Base-by-base conservation (phyloP, 2,888 invertebrate genomes). In the Lissonota sp. region DNA sequence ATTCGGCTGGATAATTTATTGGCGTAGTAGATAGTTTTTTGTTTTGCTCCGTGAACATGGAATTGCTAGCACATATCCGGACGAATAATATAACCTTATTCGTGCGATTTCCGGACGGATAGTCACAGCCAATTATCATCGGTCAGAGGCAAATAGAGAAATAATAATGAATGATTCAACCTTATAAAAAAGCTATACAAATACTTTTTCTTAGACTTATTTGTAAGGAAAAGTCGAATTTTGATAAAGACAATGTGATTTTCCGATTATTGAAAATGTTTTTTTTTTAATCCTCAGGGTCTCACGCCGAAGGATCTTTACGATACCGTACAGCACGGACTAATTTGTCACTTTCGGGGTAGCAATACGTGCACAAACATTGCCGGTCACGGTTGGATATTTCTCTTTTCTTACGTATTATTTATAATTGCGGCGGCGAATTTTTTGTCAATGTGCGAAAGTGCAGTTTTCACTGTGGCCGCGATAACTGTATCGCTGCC, bases 381-480 rank as follows among this genome's bases (percentile, higher is more conserved):
- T 4, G 89, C 89, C n/a, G 81, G 86, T 53, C 90, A 93, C 83
- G 93, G 93, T 37, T 94, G 94, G 94, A 88, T 93, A 10, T 94
- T 94, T 85, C 90, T 94, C 70, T 81, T 92, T 26, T 91, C 93
- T 10, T 94, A 94, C 86, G 88, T 93, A 8, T 84, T 91, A 3
- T 94, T 94, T 86, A 89, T 92, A 7, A 89, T 94, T 82, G 92
- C 93, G 57, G 93, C 93, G 7, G 87, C 94, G 53, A 93, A 94
- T 85, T 94, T 94, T 86, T 89, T 94, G 74, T 93, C 93, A 12
- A 89, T 94, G 84, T 93, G 93, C 77, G 94, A 94, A 86, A 94
- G 94, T 42, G 94, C 94, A 6, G 94, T 94, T 6, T 94, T 94
- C 87, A 94, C 94, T 8, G 92, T 94, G 12, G 94, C 94, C 12